These are phyloP conservation scores for Chinchilla lanigera DNA, from an alignment of 2,113 vertebrate genomes.

Conservation along the genomic window DNA sequence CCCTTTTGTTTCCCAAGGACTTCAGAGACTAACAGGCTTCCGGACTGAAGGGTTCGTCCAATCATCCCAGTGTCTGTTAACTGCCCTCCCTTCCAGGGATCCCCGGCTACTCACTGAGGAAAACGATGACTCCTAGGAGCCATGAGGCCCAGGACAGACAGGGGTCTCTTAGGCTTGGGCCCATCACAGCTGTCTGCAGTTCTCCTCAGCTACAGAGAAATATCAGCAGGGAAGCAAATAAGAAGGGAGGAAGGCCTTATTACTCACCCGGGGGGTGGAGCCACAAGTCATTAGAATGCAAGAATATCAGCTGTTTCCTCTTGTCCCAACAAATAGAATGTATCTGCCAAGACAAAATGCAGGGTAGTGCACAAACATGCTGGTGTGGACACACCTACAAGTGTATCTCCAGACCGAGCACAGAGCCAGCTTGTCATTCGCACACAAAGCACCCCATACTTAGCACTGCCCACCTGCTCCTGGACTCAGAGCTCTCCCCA, in stretches of 20 bases:
- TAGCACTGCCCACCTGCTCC: background rate
- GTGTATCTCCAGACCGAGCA: background rate
- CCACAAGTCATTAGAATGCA: background rate
- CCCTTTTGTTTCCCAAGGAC: background rate
- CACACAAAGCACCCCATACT: background rate
- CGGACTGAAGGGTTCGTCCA: background rate
- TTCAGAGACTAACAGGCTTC: background rate
- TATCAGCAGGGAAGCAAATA: too few species aligned
- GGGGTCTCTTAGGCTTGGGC: background rate
- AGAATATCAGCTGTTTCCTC: background rate
- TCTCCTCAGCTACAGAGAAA: background rate
- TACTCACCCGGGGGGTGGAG: background rate
- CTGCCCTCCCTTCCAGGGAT: background rate
- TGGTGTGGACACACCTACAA: too few species aligned
- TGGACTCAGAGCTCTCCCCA: background rate
- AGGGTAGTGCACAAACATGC: too few species aligned
- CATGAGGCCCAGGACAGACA: background rate
- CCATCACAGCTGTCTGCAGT: background rate
- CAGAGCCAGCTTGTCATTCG: background rate
- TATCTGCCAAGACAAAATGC: rapidly evolving
- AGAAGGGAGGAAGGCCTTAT: background rate
- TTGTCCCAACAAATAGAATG: background rate
- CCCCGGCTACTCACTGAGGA: conserved; percentile 2
- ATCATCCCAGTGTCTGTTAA: background rate
- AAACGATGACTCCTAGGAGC: background rate